phyloP scores from a whole-genome alignment of 2,888 invertebrate species.

The Dynastes grantii region DNA sequence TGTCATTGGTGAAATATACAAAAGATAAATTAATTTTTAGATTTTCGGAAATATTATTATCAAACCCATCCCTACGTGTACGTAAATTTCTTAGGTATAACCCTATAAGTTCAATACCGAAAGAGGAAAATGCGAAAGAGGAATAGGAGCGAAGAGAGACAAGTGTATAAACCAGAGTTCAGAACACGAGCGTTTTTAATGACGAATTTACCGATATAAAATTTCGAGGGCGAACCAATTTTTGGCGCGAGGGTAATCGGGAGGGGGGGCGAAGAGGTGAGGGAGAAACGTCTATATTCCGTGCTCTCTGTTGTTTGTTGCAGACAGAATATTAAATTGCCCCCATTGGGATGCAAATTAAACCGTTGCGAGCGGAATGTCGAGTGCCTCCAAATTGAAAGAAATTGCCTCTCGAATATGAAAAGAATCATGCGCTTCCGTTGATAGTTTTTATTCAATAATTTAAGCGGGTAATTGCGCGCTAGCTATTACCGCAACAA shows the following conservation, averaged over 20 bases:
- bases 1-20: too few relatives aligned
- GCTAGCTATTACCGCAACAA: background rate
- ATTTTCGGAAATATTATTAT: too few relatives aligned
- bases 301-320: slow-evolving; percentile 15
- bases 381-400: slow-evolving; percentile 25
- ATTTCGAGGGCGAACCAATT: slow-evolving; percentile 12
- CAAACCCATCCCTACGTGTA: too few relatives aligned
- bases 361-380: slow-evolving; percentile 21
- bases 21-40: too few relatives aligned
- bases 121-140: too few relatives aligned
- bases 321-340: slow-evolving; percentile 38
- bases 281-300: background rate
- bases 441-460: background rate
- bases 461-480: background rate
- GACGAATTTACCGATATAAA: slow-evolving; percentile 17
- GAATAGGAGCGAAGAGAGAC: too few relatives aligned
- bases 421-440: background rate
- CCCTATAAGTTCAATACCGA: too few relatives aligned
- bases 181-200: background rate
- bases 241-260: background rate
- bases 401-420: slow-evolving; percentile 27
- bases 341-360: slow-evolving; percentile 31
- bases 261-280: too few relatives aligned
- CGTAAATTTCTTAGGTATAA: too few relatives aligned
- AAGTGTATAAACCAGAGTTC: background rate